Evolutionary conservation across 2,113 vertebrate species (phyloP), one percentile per base, ranked within the genome.

Genomic region (Otolemur garnettii): DNA sequence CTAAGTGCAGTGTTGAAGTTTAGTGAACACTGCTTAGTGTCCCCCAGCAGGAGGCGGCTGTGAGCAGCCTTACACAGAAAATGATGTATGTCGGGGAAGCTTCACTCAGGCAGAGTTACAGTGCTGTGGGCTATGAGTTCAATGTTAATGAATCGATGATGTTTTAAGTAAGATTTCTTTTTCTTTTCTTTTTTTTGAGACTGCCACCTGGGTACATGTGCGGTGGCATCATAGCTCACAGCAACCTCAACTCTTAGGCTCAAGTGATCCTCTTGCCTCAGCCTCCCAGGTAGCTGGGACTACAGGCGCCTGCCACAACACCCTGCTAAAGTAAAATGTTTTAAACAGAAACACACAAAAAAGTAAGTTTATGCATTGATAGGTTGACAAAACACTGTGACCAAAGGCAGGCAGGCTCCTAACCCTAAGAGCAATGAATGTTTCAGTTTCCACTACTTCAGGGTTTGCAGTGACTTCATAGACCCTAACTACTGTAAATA

Each of bases 331-430:
- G 45, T 50, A 50, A 50, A 50, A 50, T 50, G 45, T 82, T 82
- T 68, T 45, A 83, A 94, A 78, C 13, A 94, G 60, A 91, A 78
- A 91, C 9, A 71, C 69, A 71, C n/a, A 83, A 21, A 57, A 57
- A 87, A 83, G 55, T 55, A 83, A 88, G 45, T 14, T 75, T 87
- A 77, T 38, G 7, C 14, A 35, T 21, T 45, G 57, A 75, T 53
- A 33, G 0, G 33, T 12, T 93, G 53, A 87, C 57, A 93, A 87
- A 95, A 74, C 84, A 35, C 71, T 74, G 35, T 74, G 17, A 79
- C 50, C 83, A 87, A 77, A 88, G 24, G 17, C 28, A 35, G 24
- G 45, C 17, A 68, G 28, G 57, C 50, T 26, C 53, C 78, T 72
- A 53, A 50, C 9, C 28, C 38, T 38, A 35, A 21, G 7, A 90